Evolutionary conservation across 2,113 vertebrate genomes (phyloP), one percentile per base, ranked within the genome.

Genomic region (Pongo abelii): DNA sequence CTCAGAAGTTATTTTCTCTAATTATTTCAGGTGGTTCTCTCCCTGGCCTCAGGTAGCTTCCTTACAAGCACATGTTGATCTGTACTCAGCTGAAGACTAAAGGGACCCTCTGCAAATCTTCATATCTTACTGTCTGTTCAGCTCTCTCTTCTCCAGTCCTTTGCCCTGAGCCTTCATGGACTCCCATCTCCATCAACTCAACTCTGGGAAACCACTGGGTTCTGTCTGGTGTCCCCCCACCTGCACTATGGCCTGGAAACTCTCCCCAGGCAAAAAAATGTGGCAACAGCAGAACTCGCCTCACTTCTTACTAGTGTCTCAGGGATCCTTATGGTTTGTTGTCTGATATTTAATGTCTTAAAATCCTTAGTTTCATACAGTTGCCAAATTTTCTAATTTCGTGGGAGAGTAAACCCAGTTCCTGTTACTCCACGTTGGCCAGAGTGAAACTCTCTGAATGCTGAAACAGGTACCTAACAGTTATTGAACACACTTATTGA

Each of bases 21-120:
- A 72, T 50, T 43, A 38, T 57, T 48, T 2, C 35, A 2, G 0
- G 13, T 40, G 57, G 2, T 13, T 72, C 16, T 78, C n/a, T 74
- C 8, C 35, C 32, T 72, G 64, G 40, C n/a, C 70, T 25, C n/a
- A 43, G 46, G 6, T 16, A 46, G 5, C n/a, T 69, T 87, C 46
- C 50, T 83, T 48, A 5, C 7, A 43, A 10, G 18, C 0, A 0
- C 6, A 22, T 20, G n/a, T 38, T 55, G n/a, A n/a, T n/a, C 55
- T 30, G 8, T 40, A 18, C 84, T 80, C 48, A 32, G 7, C 9
- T 18, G 67, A 18, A 22, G 8, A 14, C 0, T 3, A 50, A 18
- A 27, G 0, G 35, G 16, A 8, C 0, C n/a, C 27, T 25, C 1
- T 30, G 13, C 20, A 27, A 30, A 91, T 43, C 7, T 64, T n/a